phyloP scores from a whole-genome alignment of 2,797 vertebrate species.

The Petrocephalus schoutedeni region DNA sequence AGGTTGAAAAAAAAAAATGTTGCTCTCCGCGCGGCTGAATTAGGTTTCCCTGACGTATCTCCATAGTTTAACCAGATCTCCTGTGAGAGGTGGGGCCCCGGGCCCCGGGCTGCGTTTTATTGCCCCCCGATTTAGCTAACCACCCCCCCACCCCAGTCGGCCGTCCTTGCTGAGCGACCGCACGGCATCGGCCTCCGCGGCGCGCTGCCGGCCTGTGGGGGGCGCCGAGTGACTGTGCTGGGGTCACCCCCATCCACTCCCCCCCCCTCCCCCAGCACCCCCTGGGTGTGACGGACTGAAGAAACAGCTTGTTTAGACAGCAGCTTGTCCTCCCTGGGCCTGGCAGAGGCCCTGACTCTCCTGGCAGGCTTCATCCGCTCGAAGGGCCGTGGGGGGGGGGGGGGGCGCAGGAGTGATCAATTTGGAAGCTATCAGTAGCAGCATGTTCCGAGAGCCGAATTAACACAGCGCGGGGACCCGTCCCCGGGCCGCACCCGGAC shows the following conservation, averaged over 20 bases:
- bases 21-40: neutral
- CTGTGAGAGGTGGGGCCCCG: neutral
- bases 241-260: neutral
- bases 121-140: neutral
- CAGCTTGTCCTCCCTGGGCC: slow-evolving; percentile 69
- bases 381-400: neutral
- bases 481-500: slow-evolving; percentile 73
- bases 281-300: slow-evolving; percentile 47
- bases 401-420: slow-evolving; percentile 74
- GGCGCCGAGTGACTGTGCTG: neutral
- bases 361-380: slow-evolving; percentile 64
- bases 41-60: slow-evolving; percentile 19
- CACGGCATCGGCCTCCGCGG: neutral
- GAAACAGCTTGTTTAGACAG: slow-evolving; percentile 73
- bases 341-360: slow-evolving; percentile 67
- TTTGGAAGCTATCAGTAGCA: slow-evolving; percentile 79
- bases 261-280: too few relatives aligned
- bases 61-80: slow-evolving; percentile 8
- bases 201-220: neutral
- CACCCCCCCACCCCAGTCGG: neutral
- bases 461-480: slow-evolving; percentile 76
- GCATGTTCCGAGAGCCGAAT: slow-evolving; percentile 80
- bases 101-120: neutral
- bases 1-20: slow-evolving; percentile 1
- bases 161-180: neutral